Evolutionary conservation across 2,888 invertebrate species (phyloP).

Genomic region (Lampropteryx suffumata): DNA sequence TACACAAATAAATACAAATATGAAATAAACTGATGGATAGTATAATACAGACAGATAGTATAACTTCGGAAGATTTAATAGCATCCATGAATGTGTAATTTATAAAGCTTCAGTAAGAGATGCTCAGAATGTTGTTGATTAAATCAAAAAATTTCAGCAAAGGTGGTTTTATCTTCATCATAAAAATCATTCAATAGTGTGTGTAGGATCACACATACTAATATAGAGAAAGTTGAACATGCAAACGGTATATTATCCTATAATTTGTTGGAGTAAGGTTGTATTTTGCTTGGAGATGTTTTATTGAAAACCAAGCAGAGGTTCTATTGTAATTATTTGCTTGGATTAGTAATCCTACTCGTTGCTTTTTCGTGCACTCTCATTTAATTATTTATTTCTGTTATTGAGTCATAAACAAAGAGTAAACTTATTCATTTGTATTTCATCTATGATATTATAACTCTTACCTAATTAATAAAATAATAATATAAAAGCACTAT

Average conservation of each 20-base stretch:
- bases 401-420: conserved; percentile 36
- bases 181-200: conserved; percentile 61
- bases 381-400: conserved; percentile 35
- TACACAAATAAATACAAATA: no score
- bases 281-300: conserved; percentile 26
- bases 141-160: conserved; percentile 59
- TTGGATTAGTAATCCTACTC: conserved; percentile 53
- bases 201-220: conserved; percentile 38
- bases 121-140: conserved; percentile 63
- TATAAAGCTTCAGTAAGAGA: conserved; percentile 47
- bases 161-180: conserved; percentile 61
- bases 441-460: no score
- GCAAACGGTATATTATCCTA: conserved; percentile 30
- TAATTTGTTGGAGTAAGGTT: conserved; percentile 31
- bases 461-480: no score
- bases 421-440: no score
- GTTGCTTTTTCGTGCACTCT: conserved; percentile 46
- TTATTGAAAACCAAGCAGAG: conserved; percentile 39
- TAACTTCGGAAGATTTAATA: no score
- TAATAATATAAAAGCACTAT: no score
- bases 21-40: no score
- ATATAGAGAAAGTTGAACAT: conserved; percentile 25
- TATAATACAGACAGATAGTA: no score
- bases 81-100: conserved; percentile 30
- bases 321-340: conserved; percentile 54